phyloP scores from a whole-genome alignment of 2,797 vertebrate species.

The Menidia menidia region DNA sequence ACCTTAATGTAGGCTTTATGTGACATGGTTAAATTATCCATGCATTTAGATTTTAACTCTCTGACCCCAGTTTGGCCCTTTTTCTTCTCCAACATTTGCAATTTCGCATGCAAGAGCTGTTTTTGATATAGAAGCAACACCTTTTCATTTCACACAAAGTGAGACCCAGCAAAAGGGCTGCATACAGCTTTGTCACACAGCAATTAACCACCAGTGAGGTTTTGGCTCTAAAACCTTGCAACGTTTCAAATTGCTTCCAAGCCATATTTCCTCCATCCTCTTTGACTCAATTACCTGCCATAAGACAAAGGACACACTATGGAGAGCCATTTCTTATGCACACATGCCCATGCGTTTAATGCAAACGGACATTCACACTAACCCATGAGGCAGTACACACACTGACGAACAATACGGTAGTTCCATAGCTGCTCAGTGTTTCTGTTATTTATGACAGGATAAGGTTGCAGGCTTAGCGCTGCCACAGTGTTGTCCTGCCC shows the following conservation, averaged over 20 bases:
- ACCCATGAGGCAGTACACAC: conserved; percentile 14
- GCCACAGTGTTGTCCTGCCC: conserved; percentile 60
- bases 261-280: conserved; percentile 73
- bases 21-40: not conserved
- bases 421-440: conserved; percentile 64
- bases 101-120: conserved; percentile 3
- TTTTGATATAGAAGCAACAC: conserved; percentile 17
- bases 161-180: conserved; percentile 32
- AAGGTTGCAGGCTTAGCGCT: conserved; percentile 67
- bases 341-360: conserved; percentile 33
- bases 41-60: not conserved
- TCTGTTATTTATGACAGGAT: conserved; percentile 66
- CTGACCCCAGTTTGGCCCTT: not conserved
- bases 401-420: conserved; percentile 46
- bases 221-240: conserved; percentile 66
- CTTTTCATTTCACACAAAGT: conserved; percentile 45
- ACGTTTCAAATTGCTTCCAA: conserved; percentile 74
- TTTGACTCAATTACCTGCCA: conserved; percentile 77
- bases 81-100: not conserved
- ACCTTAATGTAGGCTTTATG: conserved; percentile 1
- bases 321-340: conserved; percentile 54
- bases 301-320: conserved; percentile 71
- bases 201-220: conserved; percentile 70
- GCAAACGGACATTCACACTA: not conserved
- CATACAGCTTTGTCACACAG: conserved; percentile 61